These are phyloP conservation scores for Fistularia commersonii DNA, from an alignment of 2,797 vertebrate species.

Conservation along the genomic window DNA sequence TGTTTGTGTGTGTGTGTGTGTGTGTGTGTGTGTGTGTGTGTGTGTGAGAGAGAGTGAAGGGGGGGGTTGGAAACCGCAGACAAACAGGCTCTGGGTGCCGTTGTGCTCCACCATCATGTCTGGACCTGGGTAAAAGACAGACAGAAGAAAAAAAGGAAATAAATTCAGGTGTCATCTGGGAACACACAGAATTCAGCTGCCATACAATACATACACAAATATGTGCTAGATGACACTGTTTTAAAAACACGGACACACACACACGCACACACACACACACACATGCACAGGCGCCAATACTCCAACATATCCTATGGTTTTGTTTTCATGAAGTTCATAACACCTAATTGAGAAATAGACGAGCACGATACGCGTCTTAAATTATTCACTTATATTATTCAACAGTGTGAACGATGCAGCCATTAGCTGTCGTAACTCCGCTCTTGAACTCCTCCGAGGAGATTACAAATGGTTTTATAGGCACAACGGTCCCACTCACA, in stretches of 20 bases:
- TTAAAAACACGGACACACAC: constrained; percentile 14
- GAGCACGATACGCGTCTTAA: neutral
- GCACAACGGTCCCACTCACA: constrained; percentile 34
- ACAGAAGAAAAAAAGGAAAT: constrained; percentile 43
- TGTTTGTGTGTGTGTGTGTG: constrained; percentile 31
- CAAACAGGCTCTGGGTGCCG: constrained; percentile 54
- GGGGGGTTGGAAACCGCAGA: constrained; percentile 62
- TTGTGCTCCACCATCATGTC: constrained; percentile 54
- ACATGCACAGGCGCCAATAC: neutral
- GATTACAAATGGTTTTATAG: constrained; percentile 26
- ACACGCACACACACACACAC: constrained; percentile 2
- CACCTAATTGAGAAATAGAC: no score
- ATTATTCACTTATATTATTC: neutral
- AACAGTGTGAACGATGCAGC: no score
- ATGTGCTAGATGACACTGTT: no score
- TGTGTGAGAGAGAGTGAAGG: neutral
- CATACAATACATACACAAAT: constrained; percentile 8
- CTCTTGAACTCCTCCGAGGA: constrained; percentile 12
- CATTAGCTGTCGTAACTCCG: constrained; percentile 30
- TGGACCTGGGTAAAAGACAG: constrained; percentile 67
- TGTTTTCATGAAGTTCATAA: neutral
- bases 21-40: neutral
- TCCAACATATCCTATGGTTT: neutral
- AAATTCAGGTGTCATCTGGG: constrained; percentile 56
- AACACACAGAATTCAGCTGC: constrained; percentile 52